Conservation (phyloP, 2,888 invertebrate genomes). For the Pachycephus smyrnensis region DNA sequence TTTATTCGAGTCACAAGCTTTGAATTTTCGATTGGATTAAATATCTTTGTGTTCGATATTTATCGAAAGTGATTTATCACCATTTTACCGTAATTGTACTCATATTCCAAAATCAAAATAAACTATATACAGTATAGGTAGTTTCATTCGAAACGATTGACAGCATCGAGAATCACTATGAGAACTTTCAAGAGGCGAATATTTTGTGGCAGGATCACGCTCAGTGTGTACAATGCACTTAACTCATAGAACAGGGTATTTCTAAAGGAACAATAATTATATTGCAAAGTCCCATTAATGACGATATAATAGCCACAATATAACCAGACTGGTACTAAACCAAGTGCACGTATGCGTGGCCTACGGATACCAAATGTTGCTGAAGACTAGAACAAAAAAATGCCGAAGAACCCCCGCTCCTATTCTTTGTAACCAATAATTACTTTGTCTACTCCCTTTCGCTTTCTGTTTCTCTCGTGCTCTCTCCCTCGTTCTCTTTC, state of each 20-base stretch:
- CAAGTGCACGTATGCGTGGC: neutral
- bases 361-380: constrained; percentile 60
- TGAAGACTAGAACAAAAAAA: constrained; percentile 50
- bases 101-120: too few species aligned
- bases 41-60: neutral
- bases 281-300: constrained; percentile 58
- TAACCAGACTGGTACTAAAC: constrained; percentile 15
- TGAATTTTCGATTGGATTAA: neutral
- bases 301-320: constrained; percentile 50
- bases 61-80: too few species aligned
- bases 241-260: too few species aligned
- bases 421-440: constrained; percentile 59
- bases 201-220: too few species aligned
- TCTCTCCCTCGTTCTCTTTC: too few species aligned
- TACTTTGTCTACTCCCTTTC: constrained; percentile 49
- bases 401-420: constrained; percentile 29
- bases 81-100: too few species aligned
- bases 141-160: too few species aligned
- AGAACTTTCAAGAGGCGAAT: too few species aligned
- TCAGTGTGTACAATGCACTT: too few species aligned
- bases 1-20: neutral
- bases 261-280: constrained; percentile 42
- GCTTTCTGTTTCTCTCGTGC: too few species aligned
- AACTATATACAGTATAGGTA: too few species aligned
- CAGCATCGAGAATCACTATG: too few species aligned